These are phyloP conservation scores for Coracopsis vasa DNA, from an alignment of 2,113 vertebrate genomes.

Conservation along the genomic window DNA sequence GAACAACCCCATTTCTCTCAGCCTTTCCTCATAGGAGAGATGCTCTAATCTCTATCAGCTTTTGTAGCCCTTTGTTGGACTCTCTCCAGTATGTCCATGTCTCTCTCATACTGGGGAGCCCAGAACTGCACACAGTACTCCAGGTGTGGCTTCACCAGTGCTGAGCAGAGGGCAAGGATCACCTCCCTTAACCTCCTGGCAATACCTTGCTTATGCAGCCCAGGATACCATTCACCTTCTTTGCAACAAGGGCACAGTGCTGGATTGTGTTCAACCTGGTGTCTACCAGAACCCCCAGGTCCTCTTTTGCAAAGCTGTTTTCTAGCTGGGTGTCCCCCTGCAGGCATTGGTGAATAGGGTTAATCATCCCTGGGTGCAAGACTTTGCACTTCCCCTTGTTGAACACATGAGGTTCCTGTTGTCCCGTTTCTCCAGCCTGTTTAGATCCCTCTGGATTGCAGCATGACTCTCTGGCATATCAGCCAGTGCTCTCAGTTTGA, in stretches of 20 bases:
- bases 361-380: no score
- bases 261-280: no score
- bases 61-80: not conserved
- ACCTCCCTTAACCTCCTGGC: not conserved
- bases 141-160: not conserved
- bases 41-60: not conserved
- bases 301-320: no score
- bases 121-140: not conserved
- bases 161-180: not conserved
- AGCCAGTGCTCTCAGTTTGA: no score
- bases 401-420: no score
- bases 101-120: not conserved
- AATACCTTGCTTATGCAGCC: not conserved
- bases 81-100: not conserved
- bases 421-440: no score
- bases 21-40: not conserved
- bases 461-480: no score
- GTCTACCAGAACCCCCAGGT: no score
- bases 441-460: no score
- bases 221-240: not conserved
- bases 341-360: no score
- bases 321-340: no score
- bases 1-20: not conserved
- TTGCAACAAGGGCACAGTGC: not conserved
- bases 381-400: no score